Evolutionary conservation across 2,888 invertebrate genomes (phyloP).

Genomic region (Phaonia tiefii): DNA sequence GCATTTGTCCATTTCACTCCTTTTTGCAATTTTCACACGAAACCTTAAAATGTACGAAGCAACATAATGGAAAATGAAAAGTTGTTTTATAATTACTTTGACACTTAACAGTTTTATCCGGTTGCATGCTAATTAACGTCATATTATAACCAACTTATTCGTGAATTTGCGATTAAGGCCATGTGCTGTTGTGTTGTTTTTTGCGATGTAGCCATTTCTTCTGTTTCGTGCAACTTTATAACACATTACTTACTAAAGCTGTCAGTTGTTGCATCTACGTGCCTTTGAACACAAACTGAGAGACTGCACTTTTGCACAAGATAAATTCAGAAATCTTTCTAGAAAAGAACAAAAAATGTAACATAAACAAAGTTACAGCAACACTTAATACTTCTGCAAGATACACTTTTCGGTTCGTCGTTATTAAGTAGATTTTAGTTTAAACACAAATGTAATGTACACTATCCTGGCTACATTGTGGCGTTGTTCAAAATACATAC

Average conservation of each 20-base stretch:
- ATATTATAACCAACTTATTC: conserved; percentile 37
- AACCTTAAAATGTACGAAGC: not conserved
- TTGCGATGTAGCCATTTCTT: not conserved
- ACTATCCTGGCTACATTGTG: too few species aligned
- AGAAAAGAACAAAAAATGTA: too few species aligned
- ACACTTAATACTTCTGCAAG: too few species aligned
- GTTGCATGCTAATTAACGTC: conserved; percentile 60
- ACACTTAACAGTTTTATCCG: conserved; percentile 60
- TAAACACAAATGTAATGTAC: too few species aligned
- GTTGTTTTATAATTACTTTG: conserved; percentile 48
- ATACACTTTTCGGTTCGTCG: too few species aligned
- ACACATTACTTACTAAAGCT: conserved; percentile 51
- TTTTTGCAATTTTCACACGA: not conserved
- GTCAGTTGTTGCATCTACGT: conserved; percentile 43
- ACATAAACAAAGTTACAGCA: too few species aligned
- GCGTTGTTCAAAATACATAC: too few species aligned
- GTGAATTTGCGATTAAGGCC: conserved; percentile 28
- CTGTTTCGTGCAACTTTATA: conserved; percentile 16
- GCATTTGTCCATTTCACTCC: not conserved
- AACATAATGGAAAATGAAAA: not conserved
- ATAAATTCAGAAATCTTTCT: not conserved
- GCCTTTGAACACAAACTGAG: not conserved
- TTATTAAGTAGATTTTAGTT: too few species aligned
- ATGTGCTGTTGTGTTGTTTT: conserved; percentile 9
- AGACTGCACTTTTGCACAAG: not conserved